Base-by-base conservation (phyloP, 2,797 vertebrate species). In the Potorous gilbertii region DNA sequence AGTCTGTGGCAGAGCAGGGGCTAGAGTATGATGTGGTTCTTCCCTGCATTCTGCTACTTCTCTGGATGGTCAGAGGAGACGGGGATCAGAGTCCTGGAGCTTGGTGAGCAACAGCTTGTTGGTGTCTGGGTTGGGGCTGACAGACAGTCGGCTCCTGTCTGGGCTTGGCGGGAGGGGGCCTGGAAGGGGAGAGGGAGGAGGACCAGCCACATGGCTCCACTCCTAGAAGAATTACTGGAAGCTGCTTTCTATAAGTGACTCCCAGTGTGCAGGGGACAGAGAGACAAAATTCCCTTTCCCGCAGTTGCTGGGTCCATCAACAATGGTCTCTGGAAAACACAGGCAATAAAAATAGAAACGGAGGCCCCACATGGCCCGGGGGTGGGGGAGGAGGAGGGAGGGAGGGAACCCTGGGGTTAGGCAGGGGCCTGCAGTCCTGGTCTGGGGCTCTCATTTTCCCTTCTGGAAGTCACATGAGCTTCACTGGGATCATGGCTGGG, bases 201-300 rank as follows among this genome's bases (percentile, higher is more conserved):
- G 98, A 27, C 40, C 96, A 92, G 97, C 95, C 98, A 96, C 56
- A 0, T 9, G 97, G 95, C 98, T 98, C 98, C 97, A 74, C 97
- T 97, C 95, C 94, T 94, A 98, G 97, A 99, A 99, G 98, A 99
- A 99, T 99, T 99, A 98, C 98, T 98, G 98, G 98, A 99, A 99
- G 92, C 98, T 0, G 40, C 81, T 98, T 99, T 99, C 98, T 99
- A 98, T 99, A 98, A 98, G 98, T 98, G 98, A 98, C 98, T 97
- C 98, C 97, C 96, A 46, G 90, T 0, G n/a, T 97, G 94, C 90
- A 93, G 97, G 97, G 94, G 98, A 92, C 97, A 81, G 90, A 95
- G 62, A 97, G 96, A 57, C 94, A 98, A 97, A 55, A 95, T 87
- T 93, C 94, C 96, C 95, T 93, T 98, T 97, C 98, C 98, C 90